These are phyloP conservation scores for Pyrocoelia pectoralis DNA, from an alignment of 2,888 invertebrate genomes.

Conservation along the genomic window DNA sequence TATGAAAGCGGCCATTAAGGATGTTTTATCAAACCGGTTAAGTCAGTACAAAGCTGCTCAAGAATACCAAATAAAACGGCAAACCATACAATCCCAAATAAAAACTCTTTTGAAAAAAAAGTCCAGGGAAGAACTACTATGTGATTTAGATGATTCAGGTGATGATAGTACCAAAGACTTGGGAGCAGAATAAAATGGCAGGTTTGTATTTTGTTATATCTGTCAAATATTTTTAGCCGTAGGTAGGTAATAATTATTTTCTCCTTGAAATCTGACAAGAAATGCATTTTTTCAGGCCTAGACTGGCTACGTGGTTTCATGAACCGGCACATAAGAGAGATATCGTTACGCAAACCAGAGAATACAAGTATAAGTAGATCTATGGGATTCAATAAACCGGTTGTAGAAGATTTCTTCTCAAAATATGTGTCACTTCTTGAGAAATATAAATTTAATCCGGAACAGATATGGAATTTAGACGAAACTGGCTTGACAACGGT, in stretches of 20 bases:
- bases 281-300: not conserved
- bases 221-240: too few relatives aligned
- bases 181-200: too few relatives aligned
- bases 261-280: too few relatives aligned
- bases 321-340: slow-evolving; percentile 10
- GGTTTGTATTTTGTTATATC: too few relatives aligned
- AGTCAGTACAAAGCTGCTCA: not conserved
- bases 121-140: not conserved
- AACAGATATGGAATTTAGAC: slow-evolving; percentile 24
- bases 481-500: slow-evolving; percentile 26
- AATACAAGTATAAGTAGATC: slow-evolving; percentile 27
- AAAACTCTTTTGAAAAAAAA: slow-evolving; percentile 5
- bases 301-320: slow-evolving; percentile 20
- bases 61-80: not conserved
- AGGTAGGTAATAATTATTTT: too few relatives aligned
- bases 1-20: slow-evolving; percentile 2
- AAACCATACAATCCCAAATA: slow-evolving; percentile 2
- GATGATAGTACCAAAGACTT: not conserved
- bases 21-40: not conserved
- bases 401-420: slow-evolving; percentile 23
- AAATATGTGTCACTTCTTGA: slow-evolving; percentile 24
- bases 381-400: slow-evolving; percentile 35
- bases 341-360: slow-evolving; percentile 23
- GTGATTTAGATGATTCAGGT: not conserved
- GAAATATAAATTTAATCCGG: slow-evolving; percentile 21